Evolutionary conservation across 2,888 invertebrate genomes (phyloP).

Genomic region (Lasioglossum villosulum): DNA sequence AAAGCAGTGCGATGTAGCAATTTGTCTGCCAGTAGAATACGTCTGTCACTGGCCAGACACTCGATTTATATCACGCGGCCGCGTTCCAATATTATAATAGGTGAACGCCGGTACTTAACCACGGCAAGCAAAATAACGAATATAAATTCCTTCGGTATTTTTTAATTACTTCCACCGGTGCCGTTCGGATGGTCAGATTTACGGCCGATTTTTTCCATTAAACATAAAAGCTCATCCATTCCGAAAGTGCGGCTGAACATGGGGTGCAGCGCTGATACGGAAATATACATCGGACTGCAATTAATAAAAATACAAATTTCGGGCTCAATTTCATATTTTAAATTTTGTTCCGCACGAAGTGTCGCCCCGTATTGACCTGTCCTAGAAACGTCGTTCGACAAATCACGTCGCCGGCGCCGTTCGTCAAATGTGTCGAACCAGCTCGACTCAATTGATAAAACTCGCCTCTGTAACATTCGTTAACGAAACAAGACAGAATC

Average conservation of each 20-base stretch:
- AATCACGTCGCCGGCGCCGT: not conserved
- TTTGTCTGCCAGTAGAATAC: slow-evolving; percentile 17
- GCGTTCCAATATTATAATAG: slow-evolving; percentile 36
- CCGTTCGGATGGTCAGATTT: slow-evolving; percentile 29
- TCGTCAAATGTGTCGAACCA: not conserved
- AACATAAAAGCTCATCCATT: slow-evolving; percentile 49
- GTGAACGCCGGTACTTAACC: not conserved
- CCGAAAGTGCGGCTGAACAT: slow-evolving; percentile 4
- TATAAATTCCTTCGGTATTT: slow-evolving; percentile 33
- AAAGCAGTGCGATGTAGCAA: not conserved
- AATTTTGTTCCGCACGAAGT: slow-evolving; percentile 23
- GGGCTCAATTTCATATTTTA: slow-evolving; percentile 37
- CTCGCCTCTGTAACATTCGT: not conserved
- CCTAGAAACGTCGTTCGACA: not conserved
- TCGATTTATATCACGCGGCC: not conserved
- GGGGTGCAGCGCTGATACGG: slow-evolving; percentile 10
- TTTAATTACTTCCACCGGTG: slow-evolving; percentile 25
- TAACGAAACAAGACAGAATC: not conserved
- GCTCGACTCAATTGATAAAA: not conserved
- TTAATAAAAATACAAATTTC: slow-evolving; percentile 48
- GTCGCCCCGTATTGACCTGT: not conserved
- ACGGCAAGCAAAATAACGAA: not conserved
- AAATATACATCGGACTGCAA: slow-evolving; percentile 2
- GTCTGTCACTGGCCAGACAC: slow-evolving; percentile 1
- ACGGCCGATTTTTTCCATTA: slow-evolving; percentile 30